Base-by-base conservation (phyloP, 2,888 invertebrate species). In the Eupithecia dodoneata region DNA sequence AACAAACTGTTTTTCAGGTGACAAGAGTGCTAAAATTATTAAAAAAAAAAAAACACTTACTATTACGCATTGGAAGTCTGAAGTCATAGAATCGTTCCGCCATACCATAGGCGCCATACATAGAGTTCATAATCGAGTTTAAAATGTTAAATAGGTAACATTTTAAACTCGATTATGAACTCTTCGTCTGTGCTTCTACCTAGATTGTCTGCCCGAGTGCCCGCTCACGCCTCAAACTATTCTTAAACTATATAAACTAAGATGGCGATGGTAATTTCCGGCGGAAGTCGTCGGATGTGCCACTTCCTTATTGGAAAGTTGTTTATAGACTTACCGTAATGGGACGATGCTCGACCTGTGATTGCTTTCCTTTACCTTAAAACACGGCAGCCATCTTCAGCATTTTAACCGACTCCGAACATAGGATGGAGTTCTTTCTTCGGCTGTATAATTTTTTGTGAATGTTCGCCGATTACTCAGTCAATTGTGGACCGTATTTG, bases 241-340 rank as follows among this genome's bases (percentile, higher is more conserved):
- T 41, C 12, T 13, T 0, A 55, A 41, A 41, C 30, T 42, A 42
- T 18, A 78, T 74, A 76, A 72, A 13, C 15, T 30, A 42, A 73
- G 49, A 72, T 59, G n/a, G 65, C 18, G 69, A 10, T 15, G 1
- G 77, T 71, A 76, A 78, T 78, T 76, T 78, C 75, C 75, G 78
- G 15, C 66, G 65, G 73, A 66, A 7, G 78, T 71, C 49, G 66
- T 7, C 74, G 65, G 70, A 63, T 44, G 71, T n/a, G 44, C 52
- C 65, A 71, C 73, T 75, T 77, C 75, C 75, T 65, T 74, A 72
- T 65, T 72, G 12, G 52, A 63, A 59, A 77, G 69, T 71, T 74
- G 72, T 74, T 72, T 42, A 77, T 77, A 66, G 15, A 30, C 9
- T 30, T 12, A 30, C 30, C 66, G 42, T 66, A 42, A 42, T 66